phyloP scores from a whole-genome alignment of 2,113 vertebrate genomes.

The Megaceryle maxima region DNA sequence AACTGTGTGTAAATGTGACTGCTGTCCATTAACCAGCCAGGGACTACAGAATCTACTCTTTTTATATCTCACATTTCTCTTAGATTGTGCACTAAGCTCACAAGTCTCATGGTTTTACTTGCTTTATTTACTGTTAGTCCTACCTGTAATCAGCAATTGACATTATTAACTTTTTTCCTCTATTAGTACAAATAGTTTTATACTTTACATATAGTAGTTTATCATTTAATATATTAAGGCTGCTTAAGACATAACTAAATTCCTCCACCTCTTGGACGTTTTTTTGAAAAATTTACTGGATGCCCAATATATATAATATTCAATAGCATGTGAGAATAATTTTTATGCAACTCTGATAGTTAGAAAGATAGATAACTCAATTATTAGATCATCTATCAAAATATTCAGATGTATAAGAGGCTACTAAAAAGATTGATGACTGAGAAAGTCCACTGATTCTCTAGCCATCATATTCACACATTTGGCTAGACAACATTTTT shows the following conservation, averaged over 20 bases:
- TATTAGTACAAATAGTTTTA: not conserved
- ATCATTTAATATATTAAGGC: conserved; percentile 49
- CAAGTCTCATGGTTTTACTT: conserved; percentile 25
- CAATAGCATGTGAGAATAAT: conserved; percentile 97
- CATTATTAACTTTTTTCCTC: not conserved
- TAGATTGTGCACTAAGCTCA: not conserved
- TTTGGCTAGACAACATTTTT: conserved; percentile 92
- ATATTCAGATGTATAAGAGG: conserved; percentile 89
- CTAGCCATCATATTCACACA: conserved; percentile 92
- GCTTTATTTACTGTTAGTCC: conserved; percentile 10
- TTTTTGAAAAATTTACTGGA: conserved; percentile 88
- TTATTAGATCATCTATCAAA: conserved; percentile 98
- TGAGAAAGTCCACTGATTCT: conserved; percentile 90
- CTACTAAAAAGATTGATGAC: conserved; percentile 97
- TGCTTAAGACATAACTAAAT: conserved; percentile 72
- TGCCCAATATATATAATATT: conserved; percentile 98
- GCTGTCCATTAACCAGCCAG: not conserved
- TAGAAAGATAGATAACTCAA: conserved; percentile 99
- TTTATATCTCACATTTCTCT: not conserved
- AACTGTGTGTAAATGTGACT: conserved; percentile 9
- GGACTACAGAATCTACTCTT: not conserved
- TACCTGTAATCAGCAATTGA: conserved; percentile 6
- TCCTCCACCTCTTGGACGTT: conserved; percentile 74
- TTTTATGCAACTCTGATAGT: conserved; percentile 98
- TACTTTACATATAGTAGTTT: not conserved